Base-by-base conservation (phyloP, 2,888 invertebrate species). In the Pegoplata infirma region DNA sequence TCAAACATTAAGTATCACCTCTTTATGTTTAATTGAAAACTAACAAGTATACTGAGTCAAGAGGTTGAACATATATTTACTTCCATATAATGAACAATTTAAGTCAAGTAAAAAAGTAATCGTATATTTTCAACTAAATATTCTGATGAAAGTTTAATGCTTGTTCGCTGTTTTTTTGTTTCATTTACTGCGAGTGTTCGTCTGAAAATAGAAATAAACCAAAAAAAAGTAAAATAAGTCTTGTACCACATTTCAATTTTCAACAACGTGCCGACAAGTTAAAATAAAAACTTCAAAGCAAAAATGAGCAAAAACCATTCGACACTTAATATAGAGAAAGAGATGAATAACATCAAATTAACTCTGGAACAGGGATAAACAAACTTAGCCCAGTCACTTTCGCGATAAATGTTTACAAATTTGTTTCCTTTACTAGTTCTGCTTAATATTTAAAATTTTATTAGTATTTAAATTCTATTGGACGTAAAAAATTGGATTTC, bases 201-300 rank as follows among this genome's bases (percentile, higher is more conserved):
- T 40, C 36, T n/a, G 36, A n/a, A n/a, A 0, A 49, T 32, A 3
- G 44, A 44, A 69, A 68, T 49, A 49, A n/a, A 21, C 47, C 5
- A 21, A 10, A 44, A 58, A 49, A 12, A 49, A 17, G 44, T 53
- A n/a, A 56, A 75, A 23, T 58, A 56, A 69, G 56, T 56, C 49
- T 69, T 55, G 40, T 32, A 58, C 55, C 63, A 69, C 75, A 69
- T 64, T 75, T 64, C 49, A 75, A 75, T 58, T 63, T 75, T 49
- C 68, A 63, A 44, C 75, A 36, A 75, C 75, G 68, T 75, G 68
- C 63, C 56, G 68, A 63, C n/a, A 51, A 63, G 56, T 56, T 49
- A 36, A 63, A 56, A 6, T 14, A 36, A 55, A 44, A 61, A 7
- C 16, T 14, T 10, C 5, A 44, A 58, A 44, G 44, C 2, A 51